phyloP scores from a whole-genome alignment of 2,113 vertebrate species.

The Xiphorhynchus elegans region DNA sequence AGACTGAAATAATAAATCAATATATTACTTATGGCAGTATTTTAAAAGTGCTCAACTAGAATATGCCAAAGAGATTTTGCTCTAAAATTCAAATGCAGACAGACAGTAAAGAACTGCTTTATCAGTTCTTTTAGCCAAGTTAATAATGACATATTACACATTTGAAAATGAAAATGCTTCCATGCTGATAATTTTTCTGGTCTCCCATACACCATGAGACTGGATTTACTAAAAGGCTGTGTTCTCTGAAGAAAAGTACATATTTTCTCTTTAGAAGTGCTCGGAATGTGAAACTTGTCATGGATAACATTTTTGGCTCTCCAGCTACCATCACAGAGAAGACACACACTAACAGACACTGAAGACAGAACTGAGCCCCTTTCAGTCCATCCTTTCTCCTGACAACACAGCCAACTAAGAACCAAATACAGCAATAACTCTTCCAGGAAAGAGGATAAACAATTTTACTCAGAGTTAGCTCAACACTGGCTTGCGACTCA shows the following conservation, averaged over 20 bases:
- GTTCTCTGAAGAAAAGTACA: neutral
- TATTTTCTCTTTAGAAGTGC: neutral
- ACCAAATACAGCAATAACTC: neutral
- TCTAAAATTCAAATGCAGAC: neutral
- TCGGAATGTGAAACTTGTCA: neutral
- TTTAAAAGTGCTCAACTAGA: neutral
- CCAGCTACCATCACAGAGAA: neutral
- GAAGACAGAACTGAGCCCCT: neutral
- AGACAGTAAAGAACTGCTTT: neutral
- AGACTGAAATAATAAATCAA: slow-evolving; percentile 78
- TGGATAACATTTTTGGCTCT: neutral
- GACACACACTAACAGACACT: neutral
- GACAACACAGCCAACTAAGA: neutral
- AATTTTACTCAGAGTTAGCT: neutral
- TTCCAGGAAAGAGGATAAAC: neutral
- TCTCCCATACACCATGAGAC: neutral
- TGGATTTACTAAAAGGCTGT: neutral
- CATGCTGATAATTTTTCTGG: neutral
- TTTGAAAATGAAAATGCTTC: neutral
- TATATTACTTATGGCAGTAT: neutral
- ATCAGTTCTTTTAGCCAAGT: neutral
- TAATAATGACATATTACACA: neutral
- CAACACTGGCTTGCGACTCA: neutral
- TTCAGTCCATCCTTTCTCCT: neutral
- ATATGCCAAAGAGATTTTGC: neutral